Evolutionary conservation across 35 echinoderm and acorn worm species (phyloP).

Genomic region (Stichopus chloronotus): DNA sequence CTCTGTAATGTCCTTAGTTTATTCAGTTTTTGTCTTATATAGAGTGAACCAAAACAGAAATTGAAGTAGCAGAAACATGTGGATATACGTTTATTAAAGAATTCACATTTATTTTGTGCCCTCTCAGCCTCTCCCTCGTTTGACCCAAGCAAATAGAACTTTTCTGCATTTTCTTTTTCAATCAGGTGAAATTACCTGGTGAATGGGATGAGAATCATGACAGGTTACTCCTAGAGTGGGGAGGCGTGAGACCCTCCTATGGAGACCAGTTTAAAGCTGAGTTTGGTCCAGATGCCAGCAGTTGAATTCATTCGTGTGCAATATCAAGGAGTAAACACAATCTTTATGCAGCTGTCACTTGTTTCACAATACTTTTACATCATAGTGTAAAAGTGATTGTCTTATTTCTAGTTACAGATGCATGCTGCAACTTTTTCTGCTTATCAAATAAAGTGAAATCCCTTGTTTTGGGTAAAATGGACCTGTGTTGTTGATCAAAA

Average conservation of each 20-base stretch:
- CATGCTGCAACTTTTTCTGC: too few relatives aligned
- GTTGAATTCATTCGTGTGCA: neutral
- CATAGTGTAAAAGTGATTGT: neutral
- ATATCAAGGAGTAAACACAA: neutral
- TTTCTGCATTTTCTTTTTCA: neutral
- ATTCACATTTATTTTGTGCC: neutral
- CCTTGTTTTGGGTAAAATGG: too few relatives aligned
- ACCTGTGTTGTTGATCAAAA: too few relatives aligned
- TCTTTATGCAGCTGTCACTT: neutral
- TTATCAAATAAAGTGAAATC: too few relatives aligned
- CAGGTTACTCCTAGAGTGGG: conserved; percentile 77
- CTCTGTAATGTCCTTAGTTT: too few relatives aligned
- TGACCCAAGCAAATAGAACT: too few relatives aligned
- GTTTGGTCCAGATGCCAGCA: conserved; percentile 28
- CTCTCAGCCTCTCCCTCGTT: too few relatives aligned
- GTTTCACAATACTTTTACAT: neutral
- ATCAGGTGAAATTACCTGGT: conserved; percentile 88
- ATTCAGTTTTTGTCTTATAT: too few relatives aligned
- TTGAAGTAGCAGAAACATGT: neutral
- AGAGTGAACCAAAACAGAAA: too few relatives aligned
- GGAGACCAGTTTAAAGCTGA: conserved; percentile 66
- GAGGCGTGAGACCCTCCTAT: conserved; percentile 74
- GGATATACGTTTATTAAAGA: neutral
- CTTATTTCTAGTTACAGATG: neutral
- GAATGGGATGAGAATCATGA: conserved; percentile 97